Evolutionary conservation across 23 tunicate species (phyloP), one percentile per base, ranked within the genome.

Genomic region (Clavelina lepadiformis): DNA sequence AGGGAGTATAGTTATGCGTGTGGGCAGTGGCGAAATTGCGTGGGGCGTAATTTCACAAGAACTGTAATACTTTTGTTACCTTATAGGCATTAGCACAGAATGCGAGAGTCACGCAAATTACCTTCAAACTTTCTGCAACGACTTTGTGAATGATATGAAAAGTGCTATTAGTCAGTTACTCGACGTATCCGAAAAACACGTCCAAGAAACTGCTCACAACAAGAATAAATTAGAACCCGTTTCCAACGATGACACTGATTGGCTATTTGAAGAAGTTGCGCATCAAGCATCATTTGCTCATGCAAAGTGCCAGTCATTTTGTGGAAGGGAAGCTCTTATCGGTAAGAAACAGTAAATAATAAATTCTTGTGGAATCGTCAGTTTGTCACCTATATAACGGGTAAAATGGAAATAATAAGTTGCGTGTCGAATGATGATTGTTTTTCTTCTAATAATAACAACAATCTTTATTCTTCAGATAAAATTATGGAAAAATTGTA

Each of bases 131-230:
- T 73, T 87, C 51, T 73, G 96, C 38, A 38, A 34, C 21, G 85
- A 85, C 36, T 85, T 85, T 77, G 78, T 85, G 1, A 35, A 33
- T 0, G 94, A 85, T 46, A 31, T 85, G 2, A 85, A 77, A 71
- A 4, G 38, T 11, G 31, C 72, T 5, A 82, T 82, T 19, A 33
- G 26, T 22, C 51, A 7, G 1, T 19, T 65, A 22, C n/a, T 28
- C 1, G 45, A 29, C 28, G 21, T 25, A n/a, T 45, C 58, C 29
- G 26, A 41, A 19, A 3, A 2, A 8, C n/a, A n/a, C n/a, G 18
- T 44, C 18, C 50, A 44, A 44, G 50, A 44, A 13, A 44, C 50
- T n/a, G n/a, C n/a, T n/a, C 19, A 60, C 8, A 60, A 25, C 49
- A 46, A 8, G 47, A 32, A 27, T 28, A 13, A 44, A 13, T 13